Percentiles rank a stretch among this genome's conserved stretches.
phyloP scores from a whole-genome alignment of 2,797 vertebrate genomes.

The Buphagus erythrorhynchus region DNA sequence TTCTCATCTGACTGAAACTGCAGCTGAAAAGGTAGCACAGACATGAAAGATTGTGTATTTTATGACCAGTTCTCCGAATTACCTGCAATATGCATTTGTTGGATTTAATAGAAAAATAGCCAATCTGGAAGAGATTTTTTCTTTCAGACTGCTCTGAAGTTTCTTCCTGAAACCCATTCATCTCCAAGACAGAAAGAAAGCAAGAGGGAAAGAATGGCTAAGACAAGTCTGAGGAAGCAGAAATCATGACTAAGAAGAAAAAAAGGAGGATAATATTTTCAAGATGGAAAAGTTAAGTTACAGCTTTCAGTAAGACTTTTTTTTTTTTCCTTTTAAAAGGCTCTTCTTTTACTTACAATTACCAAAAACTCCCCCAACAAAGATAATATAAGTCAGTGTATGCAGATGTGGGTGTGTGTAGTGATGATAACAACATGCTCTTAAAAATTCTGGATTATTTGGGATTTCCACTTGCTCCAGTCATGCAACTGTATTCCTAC shows the following conservation, averaged over 20 bases:
- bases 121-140: conserved; percentile 29
- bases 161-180: neutral
- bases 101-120: neutral
- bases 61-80: neutral
- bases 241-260: neutral
- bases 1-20: neutral
- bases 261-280: conserved; percentile 1
- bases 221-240: conserved; percentile 2
- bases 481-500: neutral
- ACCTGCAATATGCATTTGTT: neutral
- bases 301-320: neutral
- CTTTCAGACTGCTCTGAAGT: conserved; percentile 2
- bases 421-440: neutral
- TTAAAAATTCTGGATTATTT: neutral
- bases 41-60: neutral
- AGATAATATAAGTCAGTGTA: neutral
- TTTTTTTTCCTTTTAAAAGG: neutral
- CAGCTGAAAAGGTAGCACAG: neutral
- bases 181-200: neutral
- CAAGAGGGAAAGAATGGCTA: neutral
- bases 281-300: neutral
- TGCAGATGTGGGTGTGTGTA: neutral
- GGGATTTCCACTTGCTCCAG: neutral
- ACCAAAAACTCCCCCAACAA: neutral
- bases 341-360: neutral